Evolutionary conservation across 1,140 invertebrate species (phyloP).

Genomic region (Sitobion miscanthi): DNA sequence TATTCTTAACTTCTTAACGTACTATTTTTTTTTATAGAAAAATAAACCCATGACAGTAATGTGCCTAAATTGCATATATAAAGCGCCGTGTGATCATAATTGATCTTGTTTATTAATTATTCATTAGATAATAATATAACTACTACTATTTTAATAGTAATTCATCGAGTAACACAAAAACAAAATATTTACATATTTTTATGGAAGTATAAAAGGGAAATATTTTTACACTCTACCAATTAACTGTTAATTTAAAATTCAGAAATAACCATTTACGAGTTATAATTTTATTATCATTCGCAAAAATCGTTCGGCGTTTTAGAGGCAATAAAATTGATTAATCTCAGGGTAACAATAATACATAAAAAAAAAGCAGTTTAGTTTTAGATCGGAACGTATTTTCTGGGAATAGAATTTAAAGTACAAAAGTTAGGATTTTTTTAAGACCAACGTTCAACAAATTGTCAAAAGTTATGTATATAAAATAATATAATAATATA

Average conservation of each 20-base stretch:
- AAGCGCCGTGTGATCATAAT: neutral
- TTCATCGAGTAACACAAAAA: neutral
- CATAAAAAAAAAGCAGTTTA: conserved; percentile 22
- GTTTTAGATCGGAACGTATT: neutral
- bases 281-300: neutral
- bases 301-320: neutral
- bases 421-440: conserved; percentile 15
- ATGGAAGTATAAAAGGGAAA: too few species aligned
- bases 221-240: neutral
- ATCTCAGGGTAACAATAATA: neutral
- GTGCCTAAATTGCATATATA: neutral
- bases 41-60: neutral
- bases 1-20: neutral
- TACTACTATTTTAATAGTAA: neutral
- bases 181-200: neutral
- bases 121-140: neutral
- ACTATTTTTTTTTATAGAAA: neutral
- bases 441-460: conserved; percentile 34
- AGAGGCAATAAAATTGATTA: conserved; percentile 25
- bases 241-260: neutral
- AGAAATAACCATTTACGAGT: neutral
- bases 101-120: too few species aligned
- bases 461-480: conserved; percentile 47
- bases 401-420: conserved; percentile 23
- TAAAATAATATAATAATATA: neutral